These are phyloP conservation scores for Gallinago media DNA, from an alignment of 2,113 vertebrate species.

Conservation along the genomic window DNA sequence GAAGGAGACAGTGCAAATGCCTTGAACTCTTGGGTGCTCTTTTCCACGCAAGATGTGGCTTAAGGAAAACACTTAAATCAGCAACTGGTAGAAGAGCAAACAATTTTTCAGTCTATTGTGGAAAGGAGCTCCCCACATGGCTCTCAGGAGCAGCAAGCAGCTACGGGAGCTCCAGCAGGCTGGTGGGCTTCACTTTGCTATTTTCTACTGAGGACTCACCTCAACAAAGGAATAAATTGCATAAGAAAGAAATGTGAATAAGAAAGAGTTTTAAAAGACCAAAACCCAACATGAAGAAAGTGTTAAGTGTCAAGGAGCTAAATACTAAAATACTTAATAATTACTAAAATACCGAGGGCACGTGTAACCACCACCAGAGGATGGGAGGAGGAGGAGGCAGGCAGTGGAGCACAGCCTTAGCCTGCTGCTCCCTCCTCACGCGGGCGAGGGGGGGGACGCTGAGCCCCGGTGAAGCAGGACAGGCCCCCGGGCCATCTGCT, in stretches of 20 bases:
- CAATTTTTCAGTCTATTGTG: background rate
- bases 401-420: rapidly evolving
- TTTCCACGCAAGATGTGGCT: background rate
- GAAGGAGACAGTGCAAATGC: background rate
- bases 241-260: background rate
- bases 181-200: background rate
- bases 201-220: background rate
- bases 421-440: rapidly evolving
- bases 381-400: background rate
- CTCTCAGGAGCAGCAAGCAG: background rate
- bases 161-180: background rate
- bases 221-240: background rate
- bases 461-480: background rate
- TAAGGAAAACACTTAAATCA: background rate
- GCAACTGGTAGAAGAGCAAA: background rate
- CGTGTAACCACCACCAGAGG: background rate
- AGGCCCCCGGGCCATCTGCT: background rate
- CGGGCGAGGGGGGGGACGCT: rapidly evolving
- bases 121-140: background rate
- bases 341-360: background rate
- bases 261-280: background rate
- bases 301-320: background rate
- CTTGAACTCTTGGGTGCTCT: background rate
- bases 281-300: background rate
- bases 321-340: too few relatives aligned